Percentiles rank a stretch among this genome's conserved stretches.
Conservation (phyloP, 2,888 invertebrate species). For the Nephrotoma guestfalica region DNA sequence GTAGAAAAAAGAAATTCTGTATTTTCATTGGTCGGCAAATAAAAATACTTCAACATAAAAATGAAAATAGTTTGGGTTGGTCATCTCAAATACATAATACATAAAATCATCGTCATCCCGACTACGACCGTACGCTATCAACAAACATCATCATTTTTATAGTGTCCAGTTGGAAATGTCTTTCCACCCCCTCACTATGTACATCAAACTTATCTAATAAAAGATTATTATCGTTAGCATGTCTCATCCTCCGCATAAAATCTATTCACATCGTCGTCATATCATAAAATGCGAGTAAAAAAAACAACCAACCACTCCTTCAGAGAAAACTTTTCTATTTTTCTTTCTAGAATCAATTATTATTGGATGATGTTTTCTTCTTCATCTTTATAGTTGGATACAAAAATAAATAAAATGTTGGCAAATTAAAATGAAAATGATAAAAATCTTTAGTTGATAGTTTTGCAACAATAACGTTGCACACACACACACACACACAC, state of each 20-base stretch:
- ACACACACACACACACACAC: not conserved
- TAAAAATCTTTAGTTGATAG: not conserved
- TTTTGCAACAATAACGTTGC: not conserved
- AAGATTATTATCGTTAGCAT: not conserved
- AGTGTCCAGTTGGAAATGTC: not conserved
- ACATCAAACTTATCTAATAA: not conserved
- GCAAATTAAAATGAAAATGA: not conserved
- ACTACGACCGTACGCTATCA: not conserved
- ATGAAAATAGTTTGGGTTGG: not conserved
- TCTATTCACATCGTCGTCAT: not conserved
- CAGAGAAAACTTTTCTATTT: not conserved
- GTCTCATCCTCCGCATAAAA: not conserved
- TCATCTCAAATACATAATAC: not conserved
- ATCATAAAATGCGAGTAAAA: not conserved
- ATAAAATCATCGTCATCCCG: not conserved
- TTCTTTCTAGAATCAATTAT: not conserved
- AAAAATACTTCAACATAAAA: not conserved
- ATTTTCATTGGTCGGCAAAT: not conserved
- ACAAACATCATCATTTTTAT: not conserved
- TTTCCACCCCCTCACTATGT: not conserved
- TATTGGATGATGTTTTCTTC: conserved; percentile 3
- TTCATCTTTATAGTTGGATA: not conserved
- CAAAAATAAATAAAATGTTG: not conserved
- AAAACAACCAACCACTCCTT: not conserved
- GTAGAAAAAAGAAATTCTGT: not conserved